These are phyloP conservation scores for Drosophila pruinosa DNA, from an alignment of 1,140 invertebrate genomes.

Conservation along the genomic window DNA sequence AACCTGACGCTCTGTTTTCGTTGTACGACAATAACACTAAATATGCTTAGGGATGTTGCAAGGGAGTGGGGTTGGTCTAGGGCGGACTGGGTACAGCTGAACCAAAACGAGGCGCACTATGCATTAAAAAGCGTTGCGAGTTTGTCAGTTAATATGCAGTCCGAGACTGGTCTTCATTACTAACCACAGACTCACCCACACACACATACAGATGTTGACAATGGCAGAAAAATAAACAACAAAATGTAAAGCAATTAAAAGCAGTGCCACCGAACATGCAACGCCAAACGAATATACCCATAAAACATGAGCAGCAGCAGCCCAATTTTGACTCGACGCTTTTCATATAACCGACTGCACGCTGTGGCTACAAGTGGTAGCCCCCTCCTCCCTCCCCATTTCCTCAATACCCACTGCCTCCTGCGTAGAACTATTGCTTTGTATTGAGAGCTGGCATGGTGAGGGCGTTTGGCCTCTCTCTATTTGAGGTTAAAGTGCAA, in stretches of 20 bases:
- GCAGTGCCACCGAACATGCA: slow-evolving; percentile 62
- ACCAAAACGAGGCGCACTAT: slow-evolving; percentile 17
- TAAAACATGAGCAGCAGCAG: slow-evolving; percentile 70
- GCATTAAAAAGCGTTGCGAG: slow-evolving; percentile 72
- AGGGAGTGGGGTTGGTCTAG: neutral
- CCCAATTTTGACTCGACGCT: slow-evolving; percentile 66
- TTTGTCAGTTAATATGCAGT: slow-evolving; percentile 72
- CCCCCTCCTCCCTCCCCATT: neutral
- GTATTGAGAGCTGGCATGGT: neutral
- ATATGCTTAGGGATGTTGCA: slow-evolving; percentile 57
- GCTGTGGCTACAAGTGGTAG: slow-evolving; percentile 72
- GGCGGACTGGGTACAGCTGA: neutral
- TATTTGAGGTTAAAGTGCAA: slow-evolving; percentile 62
- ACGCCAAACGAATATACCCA: slow-evolving; percentile 63
- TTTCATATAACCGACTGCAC: slow-evolving; percentile 51
- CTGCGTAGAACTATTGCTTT: neutral
- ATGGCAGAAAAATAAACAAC: slow-evolving; percentile 62
- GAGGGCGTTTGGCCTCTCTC: slow-evolving; percentile 11
- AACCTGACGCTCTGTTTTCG: slow-evolving; percentile 23
- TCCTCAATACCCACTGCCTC: neutral
- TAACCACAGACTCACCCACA: slow-evolving; percentile 31
- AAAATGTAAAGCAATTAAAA: slow-evolving; percentile 81
- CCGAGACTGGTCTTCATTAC: slow-evolving; percentile 73
- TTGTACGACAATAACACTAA: slow-evolving; percentile 68
- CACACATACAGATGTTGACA: slow-evolving; percentile 23